These are phyloP conservation scores for Dicerorhinus sumatrensis DNA, from an alignment of 2,113 vertebrate genomes.

Conservation along the genomic window DNA sequence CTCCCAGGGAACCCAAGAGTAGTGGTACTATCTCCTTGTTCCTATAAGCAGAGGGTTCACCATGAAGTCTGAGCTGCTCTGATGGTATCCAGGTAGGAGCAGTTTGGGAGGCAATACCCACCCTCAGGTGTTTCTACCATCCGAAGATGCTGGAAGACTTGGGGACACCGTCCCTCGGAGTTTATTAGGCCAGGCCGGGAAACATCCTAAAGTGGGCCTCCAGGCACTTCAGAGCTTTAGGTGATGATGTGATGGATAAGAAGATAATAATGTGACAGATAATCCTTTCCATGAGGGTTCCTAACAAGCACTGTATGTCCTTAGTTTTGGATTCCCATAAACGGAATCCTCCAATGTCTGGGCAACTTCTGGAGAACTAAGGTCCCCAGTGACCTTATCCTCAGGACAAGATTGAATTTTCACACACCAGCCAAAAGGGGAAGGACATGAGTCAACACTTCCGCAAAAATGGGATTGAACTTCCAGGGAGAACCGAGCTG, in stretches of 20 bases:
- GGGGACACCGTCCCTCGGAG: not conserved
- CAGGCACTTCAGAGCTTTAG: not conserved
- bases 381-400: not conserved
- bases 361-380: not conserved
- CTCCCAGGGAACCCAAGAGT: not conserved
- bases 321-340: not conserved
- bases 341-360: not conserved
- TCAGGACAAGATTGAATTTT: not conserved
- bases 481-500: not conserved
- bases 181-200: not conserved
- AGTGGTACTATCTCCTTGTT: not conserved
- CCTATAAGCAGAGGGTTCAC: not conserved
- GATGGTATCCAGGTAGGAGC: not conserved
- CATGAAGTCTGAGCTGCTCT: not conserved
- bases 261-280: not conserved
- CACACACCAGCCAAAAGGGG: not conserved
- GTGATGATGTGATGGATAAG: not conserved
- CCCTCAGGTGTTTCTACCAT: not conserved
- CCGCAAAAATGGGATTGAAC: not conserved
- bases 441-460: not conserved
- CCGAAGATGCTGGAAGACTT: not conserved
- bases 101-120: fast-evolving
- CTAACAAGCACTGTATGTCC: not conserved
- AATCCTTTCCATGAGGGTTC: not conserved
- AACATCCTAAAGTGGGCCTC: not conserved